Evolutionary conservation across 2,888 invertebrate genomes (phyloP), one percentile per base, ranked within the genome.

Genomic region (Germaria angustata): DNA sequence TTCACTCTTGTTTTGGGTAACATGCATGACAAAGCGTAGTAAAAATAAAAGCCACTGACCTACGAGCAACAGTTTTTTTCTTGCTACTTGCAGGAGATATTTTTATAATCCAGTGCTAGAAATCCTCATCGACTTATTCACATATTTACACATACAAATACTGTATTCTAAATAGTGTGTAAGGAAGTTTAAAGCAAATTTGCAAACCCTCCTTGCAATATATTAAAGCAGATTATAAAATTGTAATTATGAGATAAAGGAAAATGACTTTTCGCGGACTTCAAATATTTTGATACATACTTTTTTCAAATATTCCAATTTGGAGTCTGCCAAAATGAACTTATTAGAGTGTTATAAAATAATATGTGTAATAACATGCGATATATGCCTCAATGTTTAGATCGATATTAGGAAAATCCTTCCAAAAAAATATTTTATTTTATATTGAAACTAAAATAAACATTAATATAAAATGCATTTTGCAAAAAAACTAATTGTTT

Each of bases 1-100:
- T 44, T n/a, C 32, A 63, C 46, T 49, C 68, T 59, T 32, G 6
- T 28, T 7, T 20, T 6, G 46, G 53, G 28, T 63, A 51, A 34
- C 17, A 34, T 72, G 71, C 77, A 71, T 61, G 72, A 68, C 73
- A 78, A 81, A 73, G 17, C 36, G 61, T 34, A 28, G 59, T 68
- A 39, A 73, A 78, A 78, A 55, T 73, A 69, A 81, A 81, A 78
- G 81, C 81, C 81, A 81, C 78, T 81, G 81, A 81, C 81, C 81
- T 81, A 81, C 73, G 63, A 63, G 49, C 68, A 55, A 69, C 78
- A 69, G 61, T 39, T 78, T 77, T 49, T 17, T 22, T 36, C 15
- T 57, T 66, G 13, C 20, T 66, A 20, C 34, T 46, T 46, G 15
- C 24, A 59, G 68, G 49, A 49, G 57, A 57, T 68, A 76, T 59